phyloP scores from a whole-genome alignment of 2,888 invertebrate species.

The Oxyteleia sp. region DNA sequence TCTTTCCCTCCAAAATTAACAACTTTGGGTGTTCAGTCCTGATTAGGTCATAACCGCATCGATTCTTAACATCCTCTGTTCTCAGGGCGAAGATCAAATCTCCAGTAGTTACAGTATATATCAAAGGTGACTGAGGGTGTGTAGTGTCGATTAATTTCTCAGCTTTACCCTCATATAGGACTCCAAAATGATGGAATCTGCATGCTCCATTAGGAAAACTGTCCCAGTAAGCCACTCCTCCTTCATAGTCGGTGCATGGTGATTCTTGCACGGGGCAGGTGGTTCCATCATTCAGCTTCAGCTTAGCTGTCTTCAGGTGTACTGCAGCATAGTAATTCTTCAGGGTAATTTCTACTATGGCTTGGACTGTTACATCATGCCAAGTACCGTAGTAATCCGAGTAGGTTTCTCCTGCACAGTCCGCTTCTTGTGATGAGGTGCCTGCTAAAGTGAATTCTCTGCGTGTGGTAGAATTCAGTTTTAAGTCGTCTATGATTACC shows the following conservation, averaged over 20 bases:
- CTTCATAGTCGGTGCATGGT: conserved; percentile 42
- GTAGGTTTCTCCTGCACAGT: no score
- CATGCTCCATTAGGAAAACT: conserved; percentile 7
- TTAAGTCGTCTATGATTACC: not conserved
- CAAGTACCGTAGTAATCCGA: not conserved
- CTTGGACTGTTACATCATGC: conserved; percentile 54
- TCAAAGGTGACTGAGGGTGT: not conserved
- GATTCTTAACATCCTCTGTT: not conserved
- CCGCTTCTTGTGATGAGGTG: not conserved
- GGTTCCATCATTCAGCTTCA: conserved; percentile 29
- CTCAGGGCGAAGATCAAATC: conserved; percentile 66
- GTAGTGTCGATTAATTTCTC: conserved; percentile 3
- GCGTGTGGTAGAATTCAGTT: not conserved
- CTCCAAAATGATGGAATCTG: conserved; percentile 51
- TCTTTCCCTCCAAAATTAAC: not conserved
- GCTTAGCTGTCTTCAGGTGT: conserved; percentile 20
- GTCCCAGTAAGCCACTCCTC: conserved; percentile 47
- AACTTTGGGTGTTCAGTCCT: not conserved
- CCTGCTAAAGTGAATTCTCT: not conserved
- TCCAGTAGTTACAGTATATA: conserved; percentile 44
- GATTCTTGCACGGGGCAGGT: conserved; percentile 1
- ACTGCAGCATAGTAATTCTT: not conserved
- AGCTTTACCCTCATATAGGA: conserved; percentile 69
- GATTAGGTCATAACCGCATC: not conserved
- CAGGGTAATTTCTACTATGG: conserved; percentile 29